These are phyloP conservation scores for Chymomyza costata DNA, from an alignment of 1,140 invertebrate genomes.

Conservation along the genomic window DNA sequence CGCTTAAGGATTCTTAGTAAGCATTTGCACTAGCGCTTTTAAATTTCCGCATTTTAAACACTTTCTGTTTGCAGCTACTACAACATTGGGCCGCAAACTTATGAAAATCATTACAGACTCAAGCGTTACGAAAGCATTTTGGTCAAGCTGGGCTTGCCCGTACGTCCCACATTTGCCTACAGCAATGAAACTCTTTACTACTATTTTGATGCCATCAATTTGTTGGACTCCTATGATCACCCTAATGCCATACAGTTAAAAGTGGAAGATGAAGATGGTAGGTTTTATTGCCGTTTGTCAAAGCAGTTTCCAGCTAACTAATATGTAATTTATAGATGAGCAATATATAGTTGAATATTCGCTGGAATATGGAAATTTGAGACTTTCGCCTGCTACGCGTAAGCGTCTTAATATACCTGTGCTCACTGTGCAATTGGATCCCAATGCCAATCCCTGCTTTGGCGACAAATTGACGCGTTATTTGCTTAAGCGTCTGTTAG, in stretches of 20 bases:
- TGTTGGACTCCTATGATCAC: slow-evolving; percentile 45
- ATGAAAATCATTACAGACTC: slow-evolving; percentile 45
- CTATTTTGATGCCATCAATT: slow-evolving; percentile 61
- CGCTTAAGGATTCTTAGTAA: slow-evolving; percentile 61
- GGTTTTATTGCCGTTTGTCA: neutral
- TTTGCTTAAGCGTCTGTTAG: slow-evolving; percentile 93
- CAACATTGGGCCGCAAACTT: slow-evolving; percentile 60
- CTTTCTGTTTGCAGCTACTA: slow-evolving; percentile 39
- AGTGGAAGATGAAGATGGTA: slow-evolving; percentile 48
- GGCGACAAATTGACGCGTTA: slow-evolving; percentile 93
- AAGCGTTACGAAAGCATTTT: slow-evolving; percentile 52
- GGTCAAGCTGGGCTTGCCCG: slow-evolving; percentile 37
- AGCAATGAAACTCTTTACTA: slow-evolving; percentile 62
- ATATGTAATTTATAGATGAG: slow-evolving; percentile 81
- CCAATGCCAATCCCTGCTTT: slow-evolving; percentile 91
- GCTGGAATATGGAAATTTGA: slow-evolving; percentile 95
- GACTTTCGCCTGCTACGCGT: slow-evolving; percentile 89
- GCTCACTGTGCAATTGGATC: slow-evolving; percentile 93
- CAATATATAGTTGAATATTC: slow-evolving; percentile 99
- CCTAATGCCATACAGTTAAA: slow-evolving; percentile 54
- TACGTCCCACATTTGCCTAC: slow-evolving; percentile 42
- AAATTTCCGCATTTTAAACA: neutral
- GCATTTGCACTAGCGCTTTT: neutral
- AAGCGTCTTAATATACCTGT: slow-evolving; percentile 93
- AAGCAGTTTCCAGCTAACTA: neutral